Evolutionary conservation across 35 echinoderm and acorn worm species (phyloP).

Genomic region (Stichopus chloronotus): DNA sequence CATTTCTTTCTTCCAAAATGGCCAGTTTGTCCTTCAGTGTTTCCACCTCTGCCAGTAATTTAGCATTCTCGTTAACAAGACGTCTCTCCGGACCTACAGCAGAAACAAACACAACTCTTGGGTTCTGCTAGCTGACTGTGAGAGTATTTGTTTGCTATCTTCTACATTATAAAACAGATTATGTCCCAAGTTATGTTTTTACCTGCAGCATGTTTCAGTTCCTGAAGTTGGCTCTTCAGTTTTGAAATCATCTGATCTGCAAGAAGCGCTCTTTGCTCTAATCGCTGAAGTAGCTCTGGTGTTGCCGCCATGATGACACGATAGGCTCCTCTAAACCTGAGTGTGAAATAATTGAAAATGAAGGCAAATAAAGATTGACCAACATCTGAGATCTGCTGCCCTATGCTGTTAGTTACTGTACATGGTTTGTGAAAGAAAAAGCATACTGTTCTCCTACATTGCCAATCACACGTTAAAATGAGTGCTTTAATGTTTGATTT

Average conservation of each 20-base stretch:
- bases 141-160: not conserved
- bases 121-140: not conserved
- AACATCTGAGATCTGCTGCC: too few relatives aligned
- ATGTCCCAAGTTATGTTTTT: not conserved
- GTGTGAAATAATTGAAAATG: not conserved
- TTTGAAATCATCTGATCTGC: conserved; percentile 33
- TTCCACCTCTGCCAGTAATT: conserved; percentile 32
- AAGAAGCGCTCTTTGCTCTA: conserved; percentile 12
- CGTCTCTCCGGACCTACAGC: conserved; percentile 26
- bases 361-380: not conserved
- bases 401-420: too few relatives aligned
- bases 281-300: conserved; percentile 23
- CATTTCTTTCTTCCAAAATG: conserved; percentile 39
- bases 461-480: too few relatives aligned
- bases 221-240: conserved; percentile 14
- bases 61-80: conserved; percentile 10
- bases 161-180: not conserved
- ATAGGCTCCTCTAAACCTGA: not conserved
- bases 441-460: too few relatives aligned
- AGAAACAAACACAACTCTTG: not conserved
- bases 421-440: too few relatives aligned
- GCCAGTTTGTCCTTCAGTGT: conserved; percentile 22
- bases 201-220: conserved; percentile 35
- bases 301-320: conserved; percentile 11
- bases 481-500: too few relatives aligned